Evolutionary conservation across 1,140 invertebrate species (phyloP).

Genomic region (Formica exsecta): DNA sequence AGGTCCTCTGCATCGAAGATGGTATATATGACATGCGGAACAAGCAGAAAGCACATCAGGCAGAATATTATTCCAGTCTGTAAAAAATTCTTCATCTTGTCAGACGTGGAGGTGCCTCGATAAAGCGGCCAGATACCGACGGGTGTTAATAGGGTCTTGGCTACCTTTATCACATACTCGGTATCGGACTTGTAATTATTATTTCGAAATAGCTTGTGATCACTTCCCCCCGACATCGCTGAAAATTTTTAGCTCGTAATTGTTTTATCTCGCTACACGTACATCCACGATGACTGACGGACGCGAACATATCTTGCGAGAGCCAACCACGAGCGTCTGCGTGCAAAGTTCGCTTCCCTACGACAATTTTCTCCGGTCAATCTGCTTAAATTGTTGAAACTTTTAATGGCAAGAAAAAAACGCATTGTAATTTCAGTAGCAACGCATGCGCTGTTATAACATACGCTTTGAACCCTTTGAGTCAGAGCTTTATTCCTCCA

Average conservation of each 20-base stretch:
- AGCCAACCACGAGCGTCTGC: slow-evolving; percentile 23
- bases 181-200: slow-evolving; percentile 72
- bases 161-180: slow-evolving; percentile 78
- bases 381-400: background rate
- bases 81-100: slow-evolving; percentile 63
- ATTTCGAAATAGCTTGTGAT: slow-evolving; percentile 64
- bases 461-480: background rate
- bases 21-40: slow-evolving; percentile 80
- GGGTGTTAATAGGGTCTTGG: slow-evolving; percentile 77
- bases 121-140: slow-evolving; percentile 82
- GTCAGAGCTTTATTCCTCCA: slow-evolving; percentile 30
- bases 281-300: background rate
- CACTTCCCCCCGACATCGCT: background rate
- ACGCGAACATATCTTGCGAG: background rate
- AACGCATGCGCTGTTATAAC: background rate
- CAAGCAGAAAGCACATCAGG: slow-evolving; percentile 79
- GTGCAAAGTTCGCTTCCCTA: background rate
- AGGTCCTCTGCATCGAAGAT: slow-evolving; percentile 81
- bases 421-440: background rate
- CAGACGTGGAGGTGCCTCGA: slow-evolving; percentile 64
- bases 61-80: slow-evolving; percentile 77
- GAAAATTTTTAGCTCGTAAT: background rate
- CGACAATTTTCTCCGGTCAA: background rate
- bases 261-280: background rate
- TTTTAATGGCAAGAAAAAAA: background rate